Evolutionary conservation across 2,797 vertebrate species (phyloP), one percentile per base, ranked within the genome.

Genomic region (Rhynchotus rufescens): DNA sequence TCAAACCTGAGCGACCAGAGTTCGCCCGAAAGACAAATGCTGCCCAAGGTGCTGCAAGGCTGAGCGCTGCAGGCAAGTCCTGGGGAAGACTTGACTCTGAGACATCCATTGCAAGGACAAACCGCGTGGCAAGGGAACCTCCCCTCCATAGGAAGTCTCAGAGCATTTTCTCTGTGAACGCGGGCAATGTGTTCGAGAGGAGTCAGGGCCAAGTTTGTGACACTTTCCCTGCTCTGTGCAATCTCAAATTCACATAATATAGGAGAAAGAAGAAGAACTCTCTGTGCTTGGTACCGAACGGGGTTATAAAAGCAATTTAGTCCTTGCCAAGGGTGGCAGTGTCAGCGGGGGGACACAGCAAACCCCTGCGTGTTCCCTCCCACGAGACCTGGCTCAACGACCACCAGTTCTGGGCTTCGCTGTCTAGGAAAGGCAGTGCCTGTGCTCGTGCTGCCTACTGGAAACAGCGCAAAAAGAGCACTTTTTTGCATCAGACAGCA

Each of bases 71-170:
- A 94, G 94, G 89, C 84, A 83, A 95, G 82, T 92, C 90, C 90
- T 82, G 0, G 32, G 84, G 89, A 96, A 94, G 90, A 81, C 92
- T 80, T 95, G 93, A 87, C 95, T 95, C 74, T 64, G 74, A 89
- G 93, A 95, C 93, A 96, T 94, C 93, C 94, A 95, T 94, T 96
- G 89, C 89, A 91, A 95, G 90, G 90, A 95, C 92, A 94, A 95
- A 95, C 89, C 82, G 94, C 89, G 87, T 80, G 93, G 87, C 94
- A 87, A 89, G 56, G 80, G 80, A 94, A 86, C 82, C 90, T 96
- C 91, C 92, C 90, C 91, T 89, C 93, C 85, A 64, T 61, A 93
- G 84, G 56, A 92, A 92, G 87, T 86, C 71, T 95, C 95, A 96
- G 69, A 90, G 64, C 56, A 83, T 67, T 94, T 89, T 71, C 82